Evolutionary conservation across 2,888 invertebrate species (phyloP).

Genomic region (Habrosyne pyritoides): DNA sequence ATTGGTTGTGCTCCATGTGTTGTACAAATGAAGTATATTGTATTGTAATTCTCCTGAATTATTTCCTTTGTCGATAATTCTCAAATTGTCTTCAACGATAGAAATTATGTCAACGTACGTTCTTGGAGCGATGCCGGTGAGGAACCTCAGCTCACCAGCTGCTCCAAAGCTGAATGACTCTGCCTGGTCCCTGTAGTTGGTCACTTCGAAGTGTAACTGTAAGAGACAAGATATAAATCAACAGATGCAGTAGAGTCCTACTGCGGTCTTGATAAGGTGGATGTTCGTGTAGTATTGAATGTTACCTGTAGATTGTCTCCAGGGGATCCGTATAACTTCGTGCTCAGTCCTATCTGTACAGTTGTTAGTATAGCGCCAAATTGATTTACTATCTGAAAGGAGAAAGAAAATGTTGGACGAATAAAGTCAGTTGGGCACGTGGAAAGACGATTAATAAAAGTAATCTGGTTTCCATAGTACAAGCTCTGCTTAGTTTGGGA

Average conservation of each 20-base stretch:
- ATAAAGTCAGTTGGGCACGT: too few relatives aligned
- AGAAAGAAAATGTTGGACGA: conserved; percentile 6
- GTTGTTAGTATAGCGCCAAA: conserved; percentile 61
- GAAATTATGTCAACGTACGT: conserved; percentile 64
- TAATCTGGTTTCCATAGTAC: too few relatives aligned
- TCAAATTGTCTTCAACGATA: neutral
- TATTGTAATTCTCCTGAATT: too few relatives aligned
- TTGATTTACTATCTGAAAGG: conserved; percentile 65
- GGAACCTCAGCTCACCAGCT: conserved; percentile 82
- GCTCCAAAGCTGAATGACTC: conserved; percentile 84
- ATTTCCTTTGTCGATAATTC: too few relatives aligned
- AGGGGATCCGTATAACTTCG: conserved; percentile 70
- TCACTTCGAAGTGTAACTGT: conserved; percentile 88
- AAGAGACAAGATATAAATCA: conserved; percentile 25
- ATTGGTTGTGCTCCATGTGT: too few relatives aligned
- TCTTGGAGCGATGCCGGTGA: conserved; percentile 82
- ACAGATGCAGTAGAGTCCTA: too few relatives aligned
- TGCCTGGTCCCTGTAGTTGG: conserved; percentile 85
- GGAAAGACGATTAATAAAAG: too few relatives aligned
- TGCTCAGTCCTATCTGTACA: conserved; percentile 71
- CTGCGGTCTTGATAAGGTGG: too few relatives aligned
- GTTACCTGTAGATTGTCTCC: conserved; percentile 72
- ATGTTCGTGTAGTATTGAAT: neutral
- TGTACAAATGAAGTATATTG: too few relatives aligned
- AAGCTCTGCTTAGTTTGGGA: too few relatives aligned